Conservation (phyloP, 2,888 invertebrate genomes). For the Stenotaenia linearis region DNA sequence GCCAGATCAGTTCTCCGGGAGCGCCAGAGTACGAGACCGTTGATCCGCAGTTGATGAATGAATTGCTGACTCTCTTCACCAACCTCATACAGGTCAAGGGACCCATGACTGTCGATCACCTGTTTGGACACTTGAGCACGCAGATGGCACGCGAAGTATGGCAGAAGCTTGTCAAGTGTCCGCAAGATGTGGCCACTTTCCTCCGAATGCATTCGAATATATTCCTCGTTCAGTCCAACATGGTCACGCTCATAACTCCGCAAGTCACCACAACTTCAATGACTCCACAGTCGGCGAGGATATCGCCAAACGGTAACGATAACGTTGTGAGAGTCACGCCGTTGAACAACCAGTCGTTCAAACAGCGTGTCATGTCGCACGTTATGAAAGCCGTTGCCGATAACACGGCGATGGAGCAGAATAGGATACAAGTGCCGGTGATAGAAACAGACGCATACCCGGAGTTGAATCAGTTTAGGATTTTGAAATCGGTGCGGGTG, state of each 20-base stretch:
- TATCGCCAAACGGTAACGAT: neutral
- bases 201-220: slow-evolving; percentile 88
- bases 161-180: slow-evolving; percentile 83
- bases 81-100: slow-evolving; percentile 51
- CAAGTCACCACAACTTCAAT: neutral
- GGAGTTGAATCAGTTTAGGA: slow-evolving; percentile 51
- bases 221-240: slow-evolving; percentile 87
- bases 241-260: slow-evolving; percentile 65
- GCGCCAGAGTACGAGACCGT: slow-evolving; percentile 38
- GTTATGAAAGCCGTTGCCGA: slow-evolving; percentile 84
- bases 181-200: slow-evolving; percentile 82
- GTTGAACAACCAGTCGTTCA: slow-evolving; percentile 59
- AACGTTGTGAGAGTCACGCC: slow-evolving; percentile 8
- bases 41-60: slow-evolving; percentile 41
- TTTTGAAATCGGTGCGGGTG: slow-evolving; percentile 73
- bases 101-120: slow-evolving; percentile 77
- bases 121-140: slow-evolving; percentile 69
- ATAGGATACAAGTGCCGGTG: slow-evolving; percentile 30
- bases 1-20: slow-evolving; percentile 33
- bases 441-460: slow-evolving; percentile 33
- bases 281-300: slow-evolving; percentile 47
- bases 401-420: slow-evolving; percentile 62
- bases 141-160: slow-evolving; percentile 71
- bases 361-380: slow-evolving; percentile 79
- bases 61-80: slow-evolving; percentile 39